Conservation (phyloP, 2,888 invertebrate genomes). For the Conchocele bisecta region DNA sequence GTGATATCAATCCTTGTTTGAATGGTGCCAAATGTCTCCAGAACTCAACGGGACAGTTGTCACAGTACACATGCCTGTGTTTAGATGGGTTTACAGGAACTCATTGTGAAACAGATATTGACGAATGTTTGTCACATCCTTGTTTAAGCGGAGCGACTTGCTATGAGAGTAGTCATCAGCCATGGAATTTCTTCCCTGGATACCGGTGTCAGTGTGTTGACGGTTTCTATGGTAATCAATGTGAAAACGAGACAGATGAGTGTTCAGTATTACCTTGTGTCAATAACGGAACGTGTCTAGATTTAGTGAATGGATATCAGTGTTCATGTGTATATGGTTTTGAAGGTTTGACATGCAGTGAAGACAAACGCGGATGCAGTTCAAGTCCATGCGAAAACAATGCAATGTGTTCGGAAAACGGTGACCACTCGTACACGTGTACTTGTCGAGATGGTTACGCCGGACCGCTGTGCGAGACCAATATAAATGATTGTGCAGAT, state of each 20-base stretch:
- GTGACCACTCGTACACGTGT: conserved; percentile 54
- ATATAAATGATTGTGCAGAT: conserved; percentile 69
- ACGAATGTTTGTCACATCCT: conserved; percentile 97
- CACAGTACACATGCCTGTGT: conserved; percentile 62
- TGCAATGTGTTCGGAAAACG: conserved; percentile 87
- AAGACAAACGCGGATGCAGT: conserved; percentile 94
- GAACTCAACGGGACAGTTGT: conserved; percentile 38
- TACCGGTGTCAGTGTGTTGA: conserved; percentile 62
- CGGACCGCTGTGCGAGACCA: conserved; percentile 62
- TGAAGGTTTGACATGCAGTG: conserved; percentile 86
- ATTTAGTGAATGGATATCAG: conserved; percentile 84
- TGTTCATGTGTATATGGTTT: conserved; percentile 84
- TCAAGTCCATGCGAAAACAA: conserved; percentile 96
- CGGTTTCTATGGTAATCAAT: conserved; percentile 63
- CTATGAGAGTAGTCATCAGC: conserved; percentile 85
- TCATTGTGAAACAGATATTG: conserved; percentile 86
- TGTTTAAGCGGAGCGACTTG: conserved; percentile 98
- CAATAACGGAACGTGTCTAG: conserved; percentile 65
- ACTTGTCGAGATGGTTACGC: conserved; percentile 57
- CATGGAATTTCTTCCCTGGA: conserved; percentile 65
- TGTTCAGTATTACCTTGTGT: conserved; percentile 64
- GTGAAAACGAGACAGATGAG: conserved; percentile 64
- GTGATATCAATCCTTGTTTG: conserved; percentile 84
- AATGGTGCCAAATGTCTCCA: conserved; percentile 74
- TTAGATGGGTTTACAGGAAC: conserved; percentile 68